Evolutionary conservation across 2,797 vertebrate genomes (phyloP), one percentile per base, ranked within the genome.

Genomic region (Hydrophis major): DNA sequence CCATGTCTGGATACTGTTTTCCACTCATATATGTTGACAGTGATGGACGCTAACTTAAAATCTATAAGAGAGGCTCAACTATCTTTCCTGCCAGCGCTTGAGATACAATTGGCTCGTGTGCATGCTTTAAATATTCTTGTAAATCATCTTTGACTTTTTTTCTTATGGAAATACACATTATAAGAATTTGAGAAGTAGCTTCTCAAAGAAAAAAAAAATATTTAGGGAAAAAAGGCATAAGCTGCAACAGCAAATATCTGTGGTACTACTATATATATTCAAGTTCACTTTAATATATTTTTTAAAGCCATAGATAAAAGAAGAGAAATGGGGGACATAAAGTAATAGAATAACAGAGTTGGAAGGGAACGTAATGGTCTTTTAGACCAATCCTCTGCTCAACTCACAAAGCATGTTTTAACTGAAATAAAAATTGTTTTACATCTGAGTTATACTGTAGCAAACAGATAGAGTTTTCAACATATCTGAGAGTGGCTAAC

Each of bases 1-100:
- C 92, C 92, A 91, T 59, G 88, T 87, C 56, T 92, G 1, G 55
- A 47, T 92, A 92, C 91, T 91, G 90, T 78, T 78, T 63, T 94
- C 50, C 16, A 88, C 25, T 87, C 66, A 61, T 83, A 74, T 78
- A 83, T 42, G 59, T 42, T 91, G 87, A 91, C 66, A 93, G 57
- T 91, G 69, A 91, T 60, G 32, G 66, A 88, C 87, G 25, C 57
- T 91, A 91, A 90, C 83, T 89, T 47, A 92, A 50, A 18, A 60
- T 27, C 87, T 60, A 60, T 14, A 22, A 28, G 18, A 28, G 3
- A 60, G 37, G 37, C 27, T 78, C 66, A 28, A 66, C 63, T 50
- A 42, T 20, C 2, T 92, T 78, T 59, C 27, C 37, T 89, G 37
- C 66, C 42, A 78, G 78, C 56, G 78, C 57, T 47, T 74, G 16